These are phyloP conservation scores for Paraplagusia blochii DNA, from an alignment of 2,113 vertebrate species.

Conservation along the genomic window DNA sequence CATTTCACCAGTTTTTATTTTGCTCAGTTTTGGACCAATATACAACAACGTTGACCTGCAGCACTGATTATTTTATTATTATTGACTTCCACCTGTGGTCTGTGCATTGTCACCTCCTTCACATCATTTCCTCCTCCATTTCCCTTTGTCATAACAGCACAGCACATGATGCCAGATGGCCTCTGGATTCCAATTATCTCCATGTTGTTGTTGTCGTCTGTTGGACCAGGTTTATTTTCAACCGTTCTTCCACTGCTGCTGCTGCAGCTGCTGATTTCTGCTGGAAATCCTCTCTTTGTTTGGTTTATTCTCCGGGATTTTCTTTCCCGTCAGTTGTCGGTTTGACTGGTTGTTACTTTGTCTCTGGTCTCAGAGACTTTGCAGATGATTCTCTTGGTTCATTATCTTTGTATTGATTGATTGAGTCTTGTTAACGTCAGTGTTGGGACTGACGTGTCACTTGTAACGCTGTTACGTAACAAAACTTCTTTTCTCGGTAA, in stretches of 20 bases:
- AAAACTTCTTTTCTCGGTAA: too few relatives aligned
- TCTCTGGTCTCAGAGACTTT: too few relatives aligned
- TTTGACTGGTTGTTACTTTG: background rate
- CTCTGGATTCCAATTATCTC: background rate
- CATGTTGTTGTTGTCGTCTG: conserved; percentile 7
- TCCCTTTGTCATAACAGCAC: conserved; percentile 23
- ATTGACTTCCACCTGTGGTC: background rate
- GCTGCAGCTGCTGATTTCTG: background rate
- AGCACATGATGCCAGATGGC: conserved; percentile 10
- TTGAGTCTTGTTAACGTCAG: background rate
- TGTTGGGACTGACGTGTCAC: too few relatives aligned
- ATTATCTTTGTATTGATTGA: too few relatives aligned
- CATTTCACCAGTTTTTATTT: too few relatives aligned
- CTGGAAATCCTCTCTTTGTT: background rate
- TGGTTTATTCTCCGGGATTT: background rate
- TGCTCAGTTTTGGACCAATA: too few relatives aligned
- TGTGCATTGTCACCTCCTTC: conserved; percentile 17
- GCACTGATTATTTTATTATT: background rate
- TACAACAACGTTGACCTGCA: background rate
- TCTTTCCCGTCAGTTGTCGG: background rate
- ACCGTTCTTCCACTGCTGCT: conserved; percentile 15
- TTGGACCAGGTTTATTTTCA: conserved; percentile 10
- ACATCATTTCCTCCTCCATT: conserved; percentile 43
- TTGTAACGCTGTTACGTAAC: too few relatives aligned
- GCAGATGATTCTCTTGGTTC: too few relatives aligned